These are phyloP conservation scores for Rhinogobio ventralis DNA, from an alignment of 2,797 vertebrate genomes.

Conservation along the genomic window DNA sequence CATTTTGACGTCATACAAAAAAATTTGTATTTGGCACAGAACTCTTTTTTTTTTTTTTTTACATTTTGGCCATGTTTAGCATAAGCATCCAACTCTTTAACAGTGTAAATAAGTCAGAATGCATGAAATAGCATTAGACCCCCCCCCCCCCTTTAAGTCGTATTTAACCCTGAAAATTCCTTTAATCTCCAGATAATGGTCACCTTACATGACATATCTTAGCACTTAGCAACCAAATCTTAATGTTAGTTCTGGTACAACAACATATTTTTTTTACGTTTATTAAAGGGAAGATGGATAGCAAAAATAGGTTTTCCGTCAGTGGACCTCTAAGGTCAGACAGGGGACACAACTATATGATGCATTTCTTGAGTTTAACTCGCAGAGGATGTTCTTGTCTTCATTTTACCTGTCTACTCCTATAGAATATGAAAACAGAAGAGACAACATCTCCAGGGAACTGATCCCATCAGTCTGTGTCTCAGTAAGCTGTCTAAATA, in stretches of 20 bases:
- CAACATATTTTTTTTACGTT: neutral
- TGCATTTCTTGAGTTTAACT: constrained; percentile 27
- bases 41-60: too few species aligned
- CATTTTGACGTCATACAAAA: too few species aligned
- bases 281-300: neutral
- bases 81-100: too few species aligned
- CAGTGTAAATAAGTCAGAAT: too few species aligned
- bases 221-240: neutral
- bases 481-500: constrained; percentile 28
- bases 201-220: neutral
- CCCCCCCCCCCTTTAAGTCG: neutral
- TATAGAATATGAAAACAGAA: constrained; percentile 23
- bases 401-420: constrained; percentile 26
- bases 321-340: constrained; percentile 9
- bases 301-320: neutral
- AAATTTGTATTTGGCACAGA: too few species aligned
- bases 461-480: constrained; percentile 12
- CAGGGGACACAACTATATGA: neutral
- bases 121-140: too few species aligned
- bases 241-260: neutral
- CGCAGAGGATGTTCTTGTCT: constrained; percentile 24
- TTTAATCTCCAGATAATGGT: neutral
- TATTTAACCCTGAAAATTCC: neutral
- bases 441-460: constrained; percentile 16
- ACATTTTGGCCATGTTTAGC: too few species aligned